Evolutionary conservation across 2,113 vertebrate genomes (phyloP).

Genomic region (Procavia capensis): DNA sequence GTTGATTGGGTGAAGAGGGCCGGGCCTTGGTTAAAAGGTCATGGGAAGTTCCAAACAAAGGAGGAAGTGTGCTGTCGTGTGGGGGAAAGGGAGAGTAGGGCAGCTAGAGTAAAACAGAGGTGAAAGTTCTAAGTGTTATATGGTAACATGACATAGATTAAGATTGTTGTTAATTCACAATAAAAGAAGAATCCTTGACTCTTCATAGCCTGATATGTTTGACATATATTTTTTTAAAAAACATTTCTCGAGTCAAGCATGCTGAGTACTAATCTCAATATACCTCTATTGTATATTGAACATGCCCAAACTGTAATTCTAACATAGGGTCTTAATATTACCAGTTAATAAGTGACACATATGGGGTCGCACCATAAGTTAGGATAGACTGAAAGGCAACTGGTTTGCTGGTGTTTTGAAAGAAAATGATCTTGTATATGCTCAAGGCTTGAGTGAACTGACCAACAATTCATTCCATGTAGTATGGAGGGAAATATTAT

Average conservation of each 20-base stretch:
- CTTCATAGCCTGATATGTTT: neutral
- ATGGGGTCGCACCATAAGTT: neutral
- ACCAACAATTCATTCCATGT: neutral
- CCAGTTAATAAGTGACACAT: neutral
- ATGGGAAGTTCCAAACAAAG: too few relatives aligned
- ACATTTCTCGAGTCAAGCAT: conserved; percentile 2
- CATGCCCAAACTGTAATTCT: neutral
- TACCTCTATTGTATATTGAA: neutral
- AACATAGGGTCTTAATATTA: neutral
- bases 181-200: conserved; percentile 26
- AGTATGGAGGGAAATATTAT: neutral
- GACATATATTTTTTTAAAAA: neutral
- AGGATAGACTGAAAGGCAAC: neutral
- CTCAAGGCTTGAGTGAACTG: neutral
- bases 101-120: too few relatives aligned
- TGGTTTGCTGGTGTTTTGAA: neutral
- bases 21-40: too few relatives aligned
- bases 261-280: neutral
- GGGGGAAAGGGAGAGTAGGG: too few relatives aligned
- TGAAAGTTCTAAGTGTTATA: too few relatives aligned
- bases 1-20: too few relatives aligned
- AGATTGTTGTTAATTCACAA: too few relatives aligned
- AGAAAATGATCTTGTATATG: neutral
- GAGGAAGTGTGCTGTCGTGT: too few relatives aligned
- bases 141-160: too few relatives aligned